These are phyloP conservation scores for Ennomos fuscantarius DNA, from an alignment of 2,888 invertebrate genomes.

Conservation along the genomic window DNA sequence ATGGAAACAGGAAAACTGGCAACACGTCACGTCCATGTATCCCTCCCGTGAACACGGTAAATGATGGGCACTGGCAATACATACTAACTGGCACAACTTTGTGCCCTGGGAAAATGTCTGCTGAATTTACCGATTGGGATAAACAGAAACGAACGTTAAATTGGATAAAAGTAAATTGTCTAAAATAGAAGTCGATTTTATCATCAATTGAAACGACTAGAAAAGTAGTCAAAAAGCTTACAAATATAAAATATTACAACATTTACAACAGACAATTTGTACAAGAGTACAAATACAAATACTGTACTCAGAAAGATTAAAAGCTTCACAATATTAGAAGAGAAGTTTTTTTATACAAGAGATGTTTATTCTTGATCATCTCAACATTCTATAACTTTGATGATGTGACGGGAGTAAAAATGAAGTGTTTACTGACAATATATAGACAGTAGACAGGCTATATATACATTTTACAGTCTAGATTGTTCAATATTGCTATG, in stretches of 20 bases:
- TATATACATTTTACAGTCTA: no score
- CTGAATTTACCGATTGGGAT: no score
- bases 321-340: conserved; percentile 5
- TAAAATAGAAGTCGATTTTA: no score
- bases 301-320: conserved; percentile 8
- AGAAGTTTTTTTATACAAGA: conserved; percentile 2
- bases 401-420: conserved; percentile 11
- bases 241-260: no score
- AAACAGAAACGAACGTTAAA: no score
- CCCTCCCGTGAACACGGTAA: conserved; percentile 5
- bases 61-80: neutral
- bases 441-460: conserved; percentile 10
- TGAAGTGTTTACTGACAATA: neutral
- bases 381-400: conserved; percentile 15
- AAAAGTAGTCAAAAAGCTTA: no score
- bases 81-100: conserved; percentile 5
- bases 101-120: neutral
- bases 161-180: no score
- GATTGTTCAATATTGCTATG: no score
- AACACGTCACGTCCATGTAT: conserved; percentile 10
- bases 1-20: conserved; percentile 13
- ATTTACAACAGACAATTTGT: no score
- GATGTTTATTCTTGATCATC: conserved; percentile 8
- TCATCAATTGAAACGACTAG: no score
- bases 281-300: no score